Evolutionary conservation across 1,140 invertebrate species (phyloP).

Genomic region (Trichonephila clavata): DNA sequence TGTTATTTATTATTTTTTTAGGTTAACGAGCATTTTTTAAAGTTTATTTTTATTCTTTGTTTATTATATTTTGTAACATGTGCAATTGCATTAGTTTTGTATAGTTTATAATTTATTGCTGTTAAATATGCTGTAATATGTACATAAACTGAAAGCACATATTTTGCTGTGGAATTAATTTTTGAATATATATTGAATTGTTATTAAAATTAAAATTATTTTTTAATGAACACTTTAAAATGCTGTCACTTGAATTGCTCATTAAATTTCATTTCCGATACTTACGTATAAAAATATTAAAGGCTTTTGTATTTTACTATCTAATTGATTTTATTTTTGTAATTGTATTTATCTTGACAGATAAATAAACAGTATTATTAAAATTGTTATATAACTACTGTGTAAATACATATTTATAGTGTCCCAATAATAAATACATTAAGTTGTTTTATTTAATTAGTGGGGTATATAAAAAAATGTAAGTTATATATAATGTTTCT

Average conservation of each 20-base stretch:
- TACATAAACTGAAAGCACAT: neutral
- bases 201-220: neutral
- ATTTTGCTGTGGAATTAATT: neutral
- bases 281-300: neutral
- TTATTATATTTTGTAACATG: neutral
- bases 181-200: conserved; percentile 3
- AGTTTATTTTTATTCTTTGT: conserved; percentile 25
- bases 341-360: too few species aligned
- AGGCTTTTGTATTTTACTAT: neutral
- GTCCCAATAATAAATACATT: neutral
- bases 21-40: conserved; percentile 42
- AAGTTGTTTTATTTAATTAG: neutral
- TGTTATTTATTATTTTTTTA: conserved; percentile 67
- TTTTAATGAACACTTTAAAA: too few species aligned
- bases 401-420: neutral
- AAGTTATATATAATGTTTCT: neutral
- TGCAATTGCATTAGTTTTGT: conserved; percentile 50
- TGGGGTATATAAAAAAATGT: neutral
- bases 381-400: neutral
- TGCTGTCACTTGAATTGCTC: too few species aligned
- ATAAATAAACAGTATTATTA: neutral
- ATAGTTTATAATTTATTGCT: conserved; percentile 56
- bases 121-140: conserved; percentile 42
- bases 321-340: neutral
- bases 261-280: too few species aligned